Base-by-base conservation (phyloP, 2,888 invertebrate species). In the Temnothorax unifasciatus region DNA sequence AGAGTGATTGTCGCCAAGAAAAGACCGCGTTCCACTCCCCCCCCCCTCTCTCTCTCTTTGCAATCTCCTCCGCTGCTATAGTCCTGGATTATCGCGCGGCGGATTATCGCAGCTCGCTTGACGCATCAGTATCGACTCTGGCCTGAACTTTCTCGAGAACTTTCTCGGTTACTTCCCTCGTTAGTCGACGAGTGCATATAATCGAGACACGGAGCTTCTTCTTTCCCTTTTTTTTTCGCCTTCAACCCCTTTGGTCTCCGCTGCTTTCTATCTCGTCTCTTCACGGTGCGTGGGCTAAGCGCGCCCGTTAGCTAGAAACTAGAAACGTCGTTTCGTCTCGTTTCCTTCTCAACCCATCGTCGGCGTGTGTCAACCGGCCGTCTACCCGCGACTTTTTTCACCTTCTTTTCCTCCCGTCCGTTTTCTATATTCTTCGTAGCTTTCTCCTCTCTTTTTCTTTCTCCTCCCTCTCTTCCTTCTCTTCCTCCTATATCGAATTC, bases 261-360 rank as follows among this genome's bases (percentile, higher is more conserved):
- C 57, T 54, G 18, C 47, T 41, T 21, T 59, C 74, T 41, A n/a
- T 50, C 41, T 59, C 29, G 29, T 54, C 54, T 47, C 29, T 59
- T 63, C 64, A 75, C 86, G 66, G 54, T 85, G 77, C 29, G 29
- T 29, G 29, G 6, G 74, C 75, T 85, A 85, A 85, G 77, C 85
- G 73, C 61, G 73, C 59, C 89, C 86, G 89, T 87, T 87, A 88
- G 82, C 21, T 82, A 57, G 71, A 74, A 86, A 73, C 84, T 34
- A 34, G 29, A 29, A 29, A 29, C 29, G 29, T 34, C 41, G 82
- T 84, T 88, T 85, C 61, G 59, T 85, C 79, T 84, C 85, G 84
- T 86, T 86, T 83, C 76, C 86, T 83, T 74, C 87, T 75, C 87
- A 84, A 85, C 85, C 74, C 69, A 44, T 21, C 77, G 52, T 15